phyloP scores from a whole-genome alignment of 2,113 vertebrate genomes.

The Archilochus colubris region DNA sequence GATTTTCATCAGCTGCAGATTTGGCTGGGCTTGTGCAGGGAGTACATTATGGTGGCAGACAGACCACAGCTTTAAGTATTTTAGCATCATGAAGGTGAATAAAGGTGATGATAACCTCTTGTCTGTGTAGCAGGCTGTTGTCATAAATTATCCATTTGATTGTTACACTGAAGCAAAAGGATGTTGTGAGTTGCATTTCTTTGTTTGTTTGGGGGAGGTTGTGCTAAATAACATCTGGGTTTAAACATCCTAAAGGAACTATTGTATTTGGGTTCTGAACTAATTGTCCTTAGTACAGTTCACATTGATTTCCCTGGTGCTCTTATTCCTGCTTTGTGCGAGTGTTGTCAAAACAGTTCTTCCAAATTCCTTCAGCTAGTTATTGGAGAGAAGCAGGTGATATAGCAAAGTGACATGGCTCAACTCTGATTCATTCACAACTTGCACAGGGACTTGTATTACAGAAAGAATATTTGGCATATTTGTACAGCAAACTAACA shows the following conservation, averaged over 20 bases:
- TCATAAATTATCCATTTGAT: background rate
- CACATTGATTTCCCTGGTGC: background rate
- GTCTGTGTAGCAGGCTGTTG: background rate
- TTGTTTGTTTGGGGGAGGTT: background rate
- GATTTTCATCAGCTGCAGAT: background rate
- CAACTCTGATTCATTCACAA: background rate
- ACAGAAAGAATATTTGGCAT: background rate
- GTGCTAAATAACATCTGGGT: background rate
- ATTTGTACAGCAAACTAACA: background rate
- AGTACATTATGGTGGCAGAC: fast-evolving
- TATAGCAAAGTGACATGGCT: fast-evolving
- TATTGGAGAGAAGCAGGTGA: background rate
- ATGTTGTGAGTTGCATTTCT: background rate
- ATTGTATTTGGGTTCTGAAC: background rate
- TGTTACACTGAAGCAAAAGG: background rate
- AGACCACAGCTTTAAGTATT: background rate
- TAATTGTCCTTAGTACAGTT: background rate
- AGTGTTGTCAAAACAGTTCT: background rate
- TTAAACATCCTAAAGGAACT: background rate
- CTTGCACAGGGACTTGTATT: background rate
- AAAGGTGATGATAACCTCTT: background rate
- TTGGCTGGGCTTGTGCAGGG: background rate
- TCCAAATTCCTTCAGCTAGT: background rate
- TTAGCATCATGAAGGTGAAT: background rate
- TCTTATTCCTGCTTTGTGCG: background rate